A percentile compares a stretch with the other conserved stretches of the same genome.
Conservation (phyloP, 2,797 vertebrate species). For the Chaetodon trifasciatus region DNA sequence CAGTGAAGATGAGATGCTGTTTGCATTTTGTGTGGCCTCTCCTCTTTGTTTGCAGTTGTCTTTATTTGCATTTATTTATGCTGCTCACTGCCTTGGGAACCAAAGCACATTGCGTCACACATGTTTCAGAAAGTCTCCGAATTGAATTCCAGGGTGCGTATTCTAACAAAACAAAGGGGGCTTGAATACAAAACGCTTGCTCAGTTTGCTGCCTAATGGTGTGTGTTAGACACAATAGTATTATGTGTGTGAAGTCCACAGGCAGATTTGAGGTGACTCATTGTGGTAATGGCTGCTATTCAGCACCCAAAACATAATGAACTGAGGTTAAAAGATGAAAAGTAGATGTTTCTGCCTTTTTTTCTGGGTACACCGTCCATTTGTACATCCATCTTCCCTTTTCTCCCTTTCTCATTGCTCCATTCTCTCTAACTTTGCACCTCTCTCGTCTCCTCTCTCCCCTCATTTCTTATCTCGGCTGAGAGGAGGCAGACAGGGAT, state of each 20-base stretch:
- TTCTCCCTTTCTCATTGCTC: not conserved
- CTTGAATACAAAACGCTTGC: not conserved
- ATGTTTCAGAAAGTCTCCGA: constrained; percentile 1
- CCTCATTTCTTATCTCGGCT: constrained; percentile 54
- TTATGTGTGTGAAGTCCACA: constrained; percentile 28
- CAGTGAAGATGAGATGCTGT: constrained; percentile 16
- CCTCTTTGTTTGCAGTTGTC: constrained; percentile 33
- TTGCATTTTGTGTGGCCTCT: constrained; percentile 32
- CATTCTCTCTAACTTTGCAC: constrained; percentile 19
- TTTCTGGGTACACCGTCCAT: not conserved
- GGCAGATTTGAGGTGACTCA: constrained; percentile 37
- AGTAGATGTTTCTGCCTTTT: constrained; percentile 1
- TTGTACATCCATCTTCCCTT: not conserved
- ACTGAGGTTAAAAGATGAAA: constrained; percentile 17
- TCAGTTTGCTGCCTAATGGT: constrained; percentile 16
- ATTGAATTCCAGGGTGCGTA: not conserved
- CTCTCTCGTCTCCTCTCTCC: constrained; percentile 35
- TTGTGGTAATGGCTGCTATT: constrained; percentile 25
- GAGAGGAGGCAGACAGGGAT: constrained; percentile 57
- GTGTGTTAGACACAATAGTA: constrained; percentile 10
- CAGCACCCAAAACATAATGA: constrained; percentile 12
- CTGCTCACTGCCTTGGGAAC: not conserved
- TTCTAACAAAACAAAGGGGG: constrained; percentile 7
- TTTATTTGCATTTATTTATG: constrained; percentile 42
- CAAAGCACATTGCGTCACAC: not conserved